phyloP scores from a whole-genome alignment of 2,888 invertebrate genomes.

The Athetis lepigone region DNA sequence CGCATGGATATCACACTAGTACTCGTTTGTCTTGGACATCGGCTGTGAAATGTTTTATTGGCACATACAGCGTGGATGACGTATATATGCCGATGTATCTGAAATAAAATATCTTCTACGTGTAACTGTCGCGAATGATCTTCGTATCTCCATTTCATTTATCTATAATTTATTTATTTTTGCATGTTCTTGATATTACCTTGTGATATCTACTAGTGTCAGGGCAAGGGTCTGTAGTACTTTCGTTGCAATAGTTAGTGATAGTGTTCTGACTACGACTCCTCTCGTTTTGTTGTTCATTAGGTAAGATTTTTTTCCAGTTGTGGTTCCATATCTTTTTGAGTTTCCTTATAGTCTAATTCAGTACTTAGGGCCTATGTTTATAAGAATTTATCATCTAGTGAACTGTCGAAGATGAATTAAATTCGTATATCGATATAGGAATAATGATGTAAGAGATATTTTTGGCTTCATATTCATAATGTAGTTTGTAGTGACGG shows the following conservation, averaged over 20 bases:
- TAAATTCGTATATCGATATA: slow-evolving; percentile 77
- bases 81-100: slow-evolving; percentile 57
- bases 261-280: slow-evolving; percentile 55
- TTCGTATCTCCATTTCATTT: slow-evolving; percentile 53
- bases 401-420: slow-evolving; percentile 74
- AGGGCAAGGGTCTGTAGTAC: slow-evolving; percentile 64
- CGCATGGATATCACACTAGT: slow-evolving; percentile 51
- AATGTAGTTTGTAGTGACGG: slow-evolving; percentile 69
- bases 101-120: slow-evolving; percentile 43
- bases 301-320: slow-evolving; percentile 71
- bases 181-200: slow-evolving; percentile 67
- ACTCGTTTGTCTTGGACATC: slow-evolving; percentile 61
- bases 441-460: slow-evolving; percentile 80
- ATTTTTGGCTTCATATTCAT: slow-evolving; percentile 85
- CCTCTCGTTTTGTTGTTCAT: slow-evolving; percentile 74
- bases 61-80: slow-evolving; percentile 53
- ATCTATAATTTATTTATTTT: slow-evolving; percentile 56
- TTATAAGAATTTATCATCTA: slow-evolving; percentile 75
- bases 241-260: slow-evolving; percentile 67
- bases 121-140: slow-evolving; percentile 62
- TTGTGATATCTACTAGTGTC: slow-evolving; percentile 75
- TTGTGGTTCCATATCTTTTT: slow-evolving; percentile 70
- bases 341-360: slow-evolving; percentile 76
- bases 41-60: slow-evolving; percentile 73
- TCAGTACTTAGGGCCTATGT: slow-evolving; percentile 86